Percentiles rank a stretch among this genome's conserved stretches.
phyloP scores from a whole-genome alignment of 2,888 invertebrate species.

The Creontiades dilutus region DNA sequence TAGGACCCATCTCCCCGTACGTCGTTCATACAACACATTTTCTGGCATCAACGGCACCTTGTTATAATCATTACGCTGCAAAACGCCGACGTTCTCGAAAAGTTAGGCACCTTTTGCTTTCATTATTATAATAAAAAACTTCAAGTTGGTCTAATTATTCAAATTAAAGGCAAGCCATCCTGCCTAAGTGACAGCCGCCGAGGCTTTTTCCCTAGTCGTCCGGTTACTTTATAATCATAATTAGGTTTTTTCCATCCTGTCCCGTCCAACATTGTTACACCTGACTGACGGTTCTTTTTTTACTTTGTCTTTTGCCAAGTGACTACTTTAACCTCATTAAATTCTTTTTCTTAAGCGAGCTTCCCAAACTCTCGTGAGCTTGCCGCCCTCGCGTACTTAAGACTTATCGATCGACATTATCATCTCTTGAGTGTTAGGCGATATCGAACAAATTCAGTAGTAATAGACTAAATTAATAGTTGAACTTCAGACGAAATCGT shows the following conservation, averaged over 20 bases:
- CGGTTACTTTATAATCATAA: constrained; percentile 69
- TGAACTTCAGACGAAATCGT: not conserved
- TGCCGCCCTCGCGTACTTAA: not conserved
- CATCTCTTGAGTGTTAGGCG: not conserved
- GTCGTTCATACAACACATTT: too few relatives aligned
- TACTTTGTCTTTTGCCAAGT: constrained; percentile 7
- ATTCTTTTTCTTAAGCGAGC: not conserved
- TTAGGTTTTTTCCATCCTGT: constrained; percentile 49
- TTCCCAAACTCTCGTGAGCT: not conserved
- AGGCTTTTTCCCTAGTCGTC: constrained; percentile 41
- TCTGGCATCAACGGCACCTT: not conserved
- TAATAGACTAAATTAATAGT: not conserved
- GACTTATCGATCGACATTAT: not conserved
- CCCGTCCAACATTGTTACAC: constrained; percentile 13
- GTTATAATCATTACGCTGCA: not conserved
- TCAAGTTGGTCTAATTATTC: constrained; percentile 59
- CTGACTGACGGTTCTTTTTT: constrained; percentile 52
- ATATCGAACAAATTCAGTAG: too few relatives aligned
- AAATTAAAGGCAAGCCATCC: constrained; percentile 34
- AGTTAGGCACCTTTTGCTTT: not conserved
- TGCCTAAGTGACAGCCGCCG: constrained; percentile 44
- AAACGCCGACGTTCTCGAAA: not conserved
- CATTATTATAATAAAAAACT: constrained; percentile 47
- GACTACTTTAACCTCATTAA: constrained; percentile 55
- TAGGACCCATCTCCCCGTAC: too few relatives aligned